Evolutionary conservation across 2,888 invertebrate genomes (phyloP), one percentile per base, ranked within the genome.

Genomic region (Priocnemis perturbator): DNA sequence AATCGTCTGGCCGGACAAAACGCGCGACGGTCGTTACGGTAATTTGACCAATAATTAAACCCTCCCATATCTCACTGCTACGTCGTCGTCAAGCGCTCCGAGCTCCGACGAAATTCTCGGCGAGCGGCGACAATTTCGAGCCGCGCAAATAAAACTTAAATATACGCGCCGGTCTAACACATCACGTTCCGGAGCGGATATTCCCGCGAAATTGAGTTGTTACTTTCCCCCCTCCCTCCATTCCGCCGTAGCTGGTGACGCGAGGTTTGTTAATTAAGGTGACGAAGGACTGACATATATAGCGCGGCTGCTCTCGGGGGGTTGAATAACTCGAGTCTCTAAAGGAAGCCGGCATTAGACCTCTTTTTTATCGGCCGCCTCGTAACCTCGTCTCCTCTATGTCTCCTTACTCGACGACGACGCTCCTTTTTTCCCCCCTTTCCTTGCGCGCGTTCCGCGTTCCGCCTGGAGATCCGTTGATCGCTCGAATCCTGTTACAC

Each of bases 401-500:
- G 37, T 30, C 14, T 19, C 26, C n/a, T 37, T 37, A 37, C 37
- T 11, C 37, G 37, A 14, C 21, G 37, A 14, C 21, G 30, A 4
- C 21, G 11, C 45, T 47, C 47, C 20, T 45, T 23, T 59, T 59
- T 59, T 52, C 48, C 17, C n/a, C 19, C 57, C 3, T 57, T 57
- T 44, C 56, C 56, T 64, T 15, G 23, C 20, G 64, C 64, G 70
- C 64, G 63, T 21, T 65, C 4, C 37, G 37, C 69, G 56, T 59
- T 64, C 60, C 64, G 64, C 53, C 4, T 37, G 55, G 53, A 14
- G 47, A 57, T 26, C 37, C 50, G 66, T 47, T 73, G 81, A 79
- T 81, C 79, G 76, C 73, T 71, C 66, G 67, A 76, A 77, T 78
- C 78, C 76, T 74, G 77, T 79, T 80, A 79, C 77, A 79, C 73